These are phyloP conservation scores for Urechis unicinctus DNA, from an alignment of 2,888 invertebrate species.

Conservation along the genomic window DNA sequence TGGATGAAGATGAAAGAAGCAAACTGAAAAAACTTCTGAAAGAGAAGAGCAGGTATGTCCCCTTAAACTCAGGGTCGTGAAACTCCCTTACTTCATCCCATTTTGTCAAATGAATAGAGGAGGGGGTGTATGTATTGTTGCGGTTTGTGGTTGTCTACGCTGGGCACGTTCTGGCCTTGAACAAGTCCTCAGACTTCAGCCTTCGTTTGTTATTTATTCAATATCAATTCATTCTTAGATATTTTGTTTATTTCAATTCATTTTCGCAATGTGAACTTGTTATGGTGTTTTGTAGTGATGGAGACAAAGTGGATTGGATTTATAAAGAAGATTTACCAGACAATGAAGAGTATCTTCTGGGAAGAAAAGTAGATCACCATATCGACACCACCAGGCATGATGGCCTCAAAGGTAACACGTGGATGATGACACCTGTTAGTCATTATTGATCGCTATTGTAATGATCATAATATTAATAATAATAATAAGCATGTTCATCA, in stretches of 20 bases:
- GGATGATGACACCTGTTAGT: neutral
- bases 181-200: neutral
- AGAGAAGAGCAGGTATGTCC: constrained; percentile 11
- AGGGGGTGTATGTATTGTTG: no score
- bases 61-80: no score
- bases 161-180: no score
- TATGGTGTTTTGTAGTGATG: neutral
- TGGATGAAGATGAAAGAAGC: constrained; percentile 14
- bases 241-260: neutral
- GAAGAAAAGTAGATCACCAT: constrained; percentile 56
- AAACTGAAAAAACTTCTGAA: constrained; percentile 15
- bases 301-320: constrained; percentile 40
- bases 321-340: constrained; percentile 60
- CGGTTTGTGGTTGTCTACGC: no score
- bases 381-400: constrained; percentile 51
- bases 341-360: constrained; percentile 81
- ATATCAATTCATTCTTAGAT: neutral
- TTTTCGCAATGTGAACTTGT: neutral
- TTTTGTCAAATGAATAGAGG: no score
- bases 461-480: neutral
- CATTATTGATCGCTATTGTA: neutral
- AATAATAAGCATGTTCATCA: no score
- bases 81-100: no score
- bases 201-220: neutral
- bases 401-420: constrained; percentile 6